These are phyloP conservation scores for Lathronympha strigana DNA, from an alignment of 2,888 invertebrate species.

Conservation along the genomic window DNA sequence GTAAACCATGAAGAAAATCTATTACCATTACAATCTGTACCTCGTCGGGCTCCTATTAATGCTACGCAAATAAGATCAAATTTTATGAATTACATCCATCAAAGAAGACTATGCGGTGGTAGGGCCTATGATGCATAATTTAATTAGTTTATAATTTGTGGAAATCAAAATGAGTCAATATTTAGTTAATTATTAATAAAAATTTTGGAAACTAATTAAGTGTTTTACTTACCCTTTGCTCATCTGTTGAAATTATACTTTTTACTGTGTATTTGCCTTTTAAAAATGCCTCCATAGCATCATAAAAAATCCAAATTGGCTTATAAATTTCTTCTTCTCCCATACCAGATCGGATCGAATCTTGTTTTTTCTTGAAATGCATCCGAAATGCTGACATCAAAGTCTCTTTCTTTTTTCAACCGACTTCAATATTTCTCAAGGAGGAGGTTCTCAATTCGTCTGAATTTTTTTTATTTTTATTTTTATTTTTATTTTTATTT, in stretches of 20 bases:
- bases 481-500: too few species aligned
- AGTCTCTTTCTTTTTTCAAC: neutral
- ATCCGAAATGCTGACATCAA: neutral
- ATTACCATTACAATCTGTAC: neutral
- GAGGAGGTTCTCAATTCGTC: too few species aligned
- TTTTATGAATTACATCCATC: constrained; percentile 6
- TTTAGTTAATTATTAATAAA: too few species aligned
- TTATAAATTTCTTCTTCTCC: neutral
- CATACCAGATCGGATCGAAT: neutral
- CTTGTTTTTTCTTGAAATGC: neutral
- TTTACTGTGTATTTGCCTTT: neutral
- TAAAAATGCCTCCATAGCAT: neutral
- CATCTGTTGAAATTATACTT: too few species aligned
- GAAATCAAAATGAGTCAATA: too few species aligned
- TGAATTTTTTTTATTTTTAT: too few species aligned
- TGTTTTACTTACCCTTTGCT: too few species aligned
- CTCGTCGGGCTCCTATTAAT: neutral
- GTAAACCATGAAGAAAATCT: neutral
- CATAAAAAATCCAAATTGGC: constrained; percentile 2
- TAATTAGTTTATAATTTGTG: too few species aligned
- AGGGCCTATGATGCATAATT: too few species aligned
- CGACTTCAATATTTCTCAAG: too few species aligned
- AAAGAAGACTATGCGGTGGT: neutral
- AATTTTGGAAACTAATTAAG: too few species aligned
- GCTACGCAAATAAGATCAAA: neutral